A percentile compares a stretch with the other conserved stretches of the same genome.
Evolutionary conservation across 2,797 vertebrate genomes (phyloP).

Genomic region (Mormyrus hasselquistii): DNA sequence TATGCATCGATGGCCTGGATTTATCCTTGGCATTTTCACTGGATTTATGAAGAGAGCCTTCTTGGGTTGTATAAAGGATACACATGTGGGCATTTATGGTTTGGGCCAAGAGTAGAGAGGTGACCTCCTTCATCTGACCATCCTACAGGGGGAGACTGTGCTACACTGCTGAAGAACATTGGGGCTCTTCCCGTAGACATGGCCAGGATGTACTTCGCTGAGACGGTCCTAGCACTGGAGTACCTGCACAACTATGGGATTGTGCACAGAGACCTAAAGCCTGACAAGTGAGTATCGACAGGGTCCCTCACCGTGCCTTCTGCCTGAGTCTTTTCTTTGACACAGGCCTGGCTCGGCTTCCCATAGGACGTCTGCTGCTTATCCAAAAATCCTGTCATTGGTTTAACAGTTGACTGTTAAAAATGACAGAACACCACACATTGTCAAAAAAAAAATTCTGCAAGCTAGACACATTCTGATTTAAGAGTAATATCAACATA

Average conservation of each 20-base stretch:
- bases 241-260: constrained; percentile 97
- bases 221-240: constrained; percentile 87
- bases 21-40: not conserved
- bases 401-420: not conserved
- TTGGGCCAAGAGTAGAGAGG: not conserved
- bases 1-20: not conserved
- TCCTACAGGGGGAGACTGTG: constrained; percentile 83
- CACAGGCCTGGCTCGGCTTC: not conserved
- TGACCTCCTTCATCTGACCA: not conserved
- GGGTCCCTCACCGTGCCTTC: not conserved
- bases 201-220: constrained; percentile 92
- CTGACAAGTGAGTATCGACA: constrained; percentile 76
- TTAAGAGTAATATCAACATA: not conserved
- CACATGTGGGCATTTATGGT: not conserved
- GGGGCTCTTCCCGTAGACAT: constrained; percentile 90
- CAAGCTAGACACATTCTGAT: not conserved
- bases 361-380: not conserved
- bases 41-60: not conserved
- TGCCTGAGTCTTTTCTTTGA: not conserved
- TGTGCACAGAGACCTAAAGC: constrained; percentile 93
- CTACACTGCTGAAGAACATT: constrained; percentile 91
- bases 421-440: not conserved
- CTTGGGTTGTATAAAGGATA: not conserved
- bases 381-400: not conserved
- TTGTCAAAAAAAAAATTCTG: not conserved